phyloP scores from a whole-genome alignment of 1,140 invertebrate genomes.

The Drosophila auraria region DNA sequence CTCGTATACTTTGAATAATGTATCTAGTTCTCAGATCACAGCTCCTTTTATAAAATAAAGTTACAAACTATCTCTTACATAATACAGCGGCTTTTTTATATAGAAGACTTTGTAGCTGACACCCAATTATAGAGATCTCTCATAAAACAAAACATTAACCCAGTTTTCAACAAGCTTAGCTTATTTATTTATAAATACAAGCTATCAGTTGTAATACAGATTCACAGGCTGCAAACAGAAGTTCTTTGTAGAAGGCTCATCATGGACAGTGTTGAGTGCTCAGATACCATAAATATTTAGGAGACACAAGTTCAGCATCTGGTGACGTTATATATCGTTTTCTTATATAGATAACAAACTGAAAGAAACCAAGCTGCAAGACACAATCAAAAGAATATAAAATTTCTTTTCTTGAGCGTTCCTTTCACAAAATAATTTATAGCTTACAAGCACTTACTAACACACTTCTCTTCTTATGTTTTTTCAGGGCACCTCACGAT shows the following conservation, averaged over 20 bases:
- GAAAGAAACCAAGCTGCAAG: constrained; percentile 23
- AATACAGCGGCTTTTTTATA: background rate
- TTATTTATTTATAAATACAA: no score
- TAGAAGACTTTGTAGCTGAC: background rate
- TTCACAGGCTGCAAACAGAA: background rate
- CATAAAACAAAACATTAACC: background rate
- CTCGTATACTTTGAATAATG: no score
- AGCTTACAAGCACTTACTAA: background rate
- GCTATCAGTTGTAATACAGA: background rate
- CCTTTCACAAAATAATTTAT: background rate
- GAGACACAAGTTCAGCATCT: background rate
- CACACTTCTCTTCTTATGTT: background rate
- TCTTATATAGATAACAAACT: background rate
- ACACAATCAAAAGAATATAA: background rate
- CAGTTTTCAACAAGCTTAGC: background rate
- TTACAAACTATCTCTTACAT: background rate
- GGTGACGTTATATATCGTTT: background rate
- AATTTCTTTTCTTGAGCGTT: constrained; percentile 52
- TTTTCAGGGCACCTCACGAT: constrained; percentile 83
- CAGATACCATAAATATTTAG: background rate
- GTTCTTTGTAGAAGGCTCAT: background rate
- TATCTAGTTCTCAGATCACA: background rate
- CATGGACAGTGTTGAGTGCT: no score
- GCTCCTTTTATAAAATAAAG: background rate
- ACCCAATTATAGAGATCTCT: background rate